A percentile compares a stretch with the other conserved stretches of the same genome.
phyloP scores from a whole-genome alignment of 2,113 vertebrate genomes.

The Romanogobio albipinnatus region DNA sequence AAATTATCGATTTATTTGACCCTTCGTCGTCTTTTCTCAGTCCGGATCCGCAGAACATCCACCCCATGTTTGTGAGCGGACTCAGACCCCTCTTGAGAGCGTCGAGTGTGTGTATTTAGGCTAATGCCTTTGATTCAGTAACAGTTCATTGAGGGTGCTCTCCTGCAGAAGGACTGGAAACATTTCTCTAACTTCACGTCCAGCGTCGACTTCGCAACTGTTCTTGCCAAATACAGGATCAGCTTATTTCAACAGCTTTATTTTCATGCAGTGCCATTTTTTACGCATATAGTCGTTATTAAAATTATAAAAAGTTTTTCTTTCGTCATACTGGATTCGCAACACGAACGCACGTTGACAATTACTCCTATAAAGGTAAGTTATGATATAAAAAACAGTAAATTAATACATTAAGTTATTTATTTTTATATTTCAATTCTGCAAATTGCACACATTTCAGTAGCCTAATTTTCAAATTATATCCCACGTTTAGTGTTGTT shows the following conservation, averaged over 20 bases:
- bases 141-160: conserved; percentile 51
- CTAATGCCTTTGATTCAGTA: conserved; percentile 56
- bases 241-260: background rate
- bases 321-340: conserved; percentile 16
- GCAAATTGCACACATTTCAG: background rate
- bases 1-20: background rate
- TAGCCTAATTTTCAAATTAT: background rate
- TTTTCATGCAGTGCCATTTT: background rate
- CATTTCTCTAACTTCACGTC: conserved; percentile 6
- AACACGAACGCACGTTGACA: background rate
- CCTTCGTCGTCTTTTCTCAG: background rate
- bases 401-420: too few relatives aligned
- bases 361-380: conserved; percentile 45
- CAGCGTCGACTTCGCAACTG: background rate
- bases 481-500: background rate
- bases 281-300: background rate
- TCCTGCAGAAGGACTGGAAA: conserved; percentile 14
- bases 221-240: background rate
- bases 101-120: conserved; percentile 52
- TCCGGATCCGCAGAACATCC: conserved; percentile 33
- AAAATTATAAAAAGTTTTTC: background rate
- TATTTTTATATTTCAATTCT: background rate
- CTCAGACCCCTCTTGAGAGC: conserved; percentile 29
- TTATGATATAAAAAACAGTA: background rate
- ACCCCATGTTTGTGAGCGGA: conserved; percentile 10